Evolutionary conservation across 2,888 invertebrate species (phyloP).

Genomic region (Thalpophila matura): DNA sequence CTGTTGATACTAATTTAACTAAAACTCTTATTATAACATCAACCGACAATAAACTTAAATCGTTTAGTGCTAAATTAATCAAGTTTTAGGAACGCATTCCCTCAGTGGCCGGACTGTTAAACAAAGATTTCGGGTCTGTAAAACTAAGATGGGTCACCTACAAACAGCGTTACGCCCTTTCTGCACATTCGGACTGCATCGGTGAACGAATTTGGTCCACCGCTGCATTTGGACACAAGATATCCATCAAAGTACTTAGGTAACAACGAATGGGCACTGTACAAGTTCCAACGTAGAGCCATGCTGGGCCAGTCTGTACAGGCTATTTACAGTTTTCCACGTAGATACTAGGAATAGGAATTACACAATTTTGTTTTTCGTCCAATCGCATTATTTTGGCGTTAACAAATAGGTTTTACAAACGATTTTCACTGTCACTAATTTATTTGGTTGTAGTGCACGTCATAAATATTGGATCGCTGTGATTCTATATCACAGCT

Average conservation of each 20-base stretch:
- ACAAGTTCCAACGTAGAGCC: neutral
- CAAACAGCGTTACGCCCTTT: neutral
- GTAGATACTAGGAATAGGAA: no score
- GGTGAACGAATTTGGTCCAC: constrained; percentile 6
- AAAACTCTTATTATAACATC: no score
- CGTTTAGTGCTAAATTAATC: no score
- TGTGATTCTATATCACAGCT: constrained; percentile 24
- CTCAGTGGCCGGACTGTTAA: no score
- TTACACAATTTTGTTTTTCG: constrained; percentile 24
- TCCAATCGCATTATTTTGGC: constrained; percentile 37
- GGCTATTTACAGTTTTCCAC: constrained; percentile 2
- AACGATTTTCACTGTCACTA: constrained; percentile 62
- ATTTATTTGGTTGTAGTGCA: constrained; percentile 63
- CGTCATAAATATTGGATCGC: constrained; percentile 60
- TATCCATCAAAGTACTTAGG: constrained; percentile 34
- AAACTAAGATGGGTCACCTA: neutral
- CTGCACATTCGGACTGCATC: neutral
- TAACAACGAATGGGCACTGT: constrained; percentile 7
- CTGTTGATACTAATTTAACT: no score
- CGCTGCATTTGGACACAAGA: constrained; percentile 24
- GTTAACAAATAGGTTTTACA: constrained; percentile 33
- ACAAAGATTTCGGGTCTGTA: no score
- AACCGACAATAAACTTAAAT: no score
- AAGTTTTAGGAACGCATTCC: no score
- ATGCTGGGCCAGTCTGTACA: neutral